Evolutionary conservation across 2,888 invertebrate genomes (phyloP), one percentile per base, ranked within the genome.

Genomic region (Melanotus villosus): DNA sequence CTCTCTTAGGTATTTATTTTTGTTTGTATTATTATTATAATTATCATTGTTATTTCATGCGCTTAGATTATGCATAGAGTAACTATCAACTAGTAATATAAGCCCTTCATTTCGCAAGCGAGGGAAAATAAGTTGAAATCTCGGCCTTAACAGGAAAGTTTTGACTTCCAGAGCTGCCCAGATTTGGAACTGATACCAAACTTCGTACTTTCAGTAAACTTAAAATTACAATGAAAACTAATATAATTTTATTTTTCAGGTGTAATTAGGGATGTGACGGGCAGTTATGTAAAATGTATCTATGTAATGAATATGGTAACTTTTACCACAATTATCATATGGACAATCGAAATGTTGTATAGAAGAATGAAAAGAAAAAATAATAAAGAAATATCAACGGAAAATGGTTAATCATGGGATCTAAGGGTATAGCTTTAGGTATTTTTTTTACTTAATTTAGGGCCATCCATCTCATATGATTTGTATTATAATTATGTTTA

Each of bases 291-390:
- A 38, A 79, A 87, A 23, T 89, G 90, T 10, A 89, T 92, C 50
- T 81, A 89, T 50, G 81, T 90, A n/a, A 85, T 92, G 60, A 92
- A 92, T 78, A 75, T 83, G 10, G 84, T 91, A 10, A 90, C 91
- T 2, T 77, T 87, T 30, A 60, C 89, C 0, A 90, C 91, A 1
- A 83, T 92, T 6, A 59, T 87, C 0, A 82, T 90, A 77, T 91
- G 91, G 91, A 81, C 85, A 10, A 79, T 83, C 0, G 90, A 91
- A 67, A 23, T 59, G 18, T 5, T 66, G n/a, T 64, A 64, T 21
- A 3, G 7, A 4, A 50, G n/a, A 7, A 52, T 63, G 19, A 60
- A 60, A n/a, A 7, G 7, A 26, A n/a, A 21, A 6, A n/a, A 32
- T n/a, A 60, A 60, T 1, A 38, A 7, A 6, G n/a, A 50, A 23